These are phyloP conservation scores for Drosophila neonasuta DNA, from an alignment of 2,888 invertebrate genomes.

Conservation along the genomic window DNA sequence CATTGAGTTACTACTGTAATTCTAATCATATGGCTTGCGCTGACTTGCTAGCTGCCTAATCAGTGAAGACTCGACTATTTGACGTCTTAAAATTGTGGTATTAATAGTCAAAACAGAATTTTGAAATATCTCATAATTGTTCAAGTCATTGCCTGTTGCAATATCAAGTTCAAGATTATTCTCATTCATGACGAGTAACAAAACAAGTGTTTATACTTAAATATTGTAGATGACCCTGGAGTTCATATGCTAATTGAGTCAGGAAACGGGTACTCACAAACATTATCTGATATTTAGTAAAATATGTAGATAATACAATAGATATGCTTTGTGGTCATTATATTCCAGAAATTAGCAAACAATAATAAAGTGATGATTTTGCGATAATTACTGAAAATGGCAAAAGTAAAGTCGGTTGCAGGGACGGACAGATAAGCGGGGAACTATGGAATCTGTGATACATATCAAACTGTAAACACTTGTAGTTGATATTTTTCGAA, in stretches of 20 bases:
- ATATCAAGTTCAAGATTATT: not conserved
- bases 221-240: slow-evolving; percentile 27
- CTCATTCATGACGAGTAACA: slow-evolving; percentile 7
- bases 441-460: not conserved
- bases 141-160: not conserved
- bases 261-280: slow-evolving; percentile 3
- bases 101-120: not conserved
- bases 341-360: slow-evolving; percentile 32
- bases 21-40: slow-evolving; percentile 4
- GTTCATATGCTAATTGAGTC: slow-evolving; percentile 25
- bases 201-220: not conserved
- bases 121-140: not conserved
- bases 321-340: slow-evolving; percentile 14
- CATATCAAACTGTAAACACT: slow-evolving; percentile 34
- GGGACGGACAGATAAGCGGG: slow-evolving; percentile 25
- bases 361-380: slow-evolving; percentile 18
- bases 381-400: slow-evolving; percentile 16
- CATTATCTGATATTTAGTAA: slow-evolving; percentile 4
- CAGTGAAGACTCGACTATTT: not conserved
- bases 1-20: slow-evolving; percentile 26
- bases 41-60: slow-evolving; percentile 18
- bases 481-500: slow-evolving; percentile 14
- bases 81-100: not conserved
- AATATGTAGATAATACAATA: slow-evolving; percentile 26
- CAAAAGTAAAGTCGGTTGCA: not conserved